Evolutionary conservation across 1,140 invertebrate species (phyloP).

Genomic region (Oreohelix idahoensis): DNA sequence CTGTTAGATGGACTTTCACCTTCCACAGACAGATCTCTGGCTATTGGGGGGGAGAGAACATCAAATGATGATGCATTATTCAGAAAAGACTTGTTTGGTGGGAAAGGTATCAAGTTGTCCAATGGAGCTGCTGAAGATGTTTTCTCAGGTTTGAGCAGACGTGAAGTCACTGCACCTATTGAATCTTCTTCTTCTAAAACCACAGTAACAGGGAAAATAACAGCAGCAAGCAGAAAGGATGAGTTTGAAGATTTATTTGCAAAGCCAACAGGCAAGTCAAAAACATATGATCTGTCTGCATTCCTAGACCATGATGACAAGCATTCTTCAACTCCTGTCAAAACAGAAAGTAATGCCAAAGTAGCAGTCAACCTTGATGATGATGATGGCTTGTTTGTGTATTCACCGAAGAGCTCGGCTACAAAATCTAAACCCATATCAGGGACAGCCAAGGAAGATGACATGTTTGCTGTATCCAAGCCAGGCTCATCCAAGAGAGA

Average conservation of each 20-base stretch:
- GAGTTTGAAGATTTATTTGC: background rate
- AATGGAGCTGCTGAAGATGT: background rate
- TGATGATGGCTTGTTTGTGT: background rate
- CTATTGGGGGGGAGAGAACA: background rate
- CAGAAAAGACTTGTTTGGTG: constrained; percentile 34
- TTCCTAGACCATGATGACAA: constrained; percentile 2
- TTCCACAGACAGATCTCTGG: background rate
- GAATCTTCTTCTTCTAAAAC: background rate
- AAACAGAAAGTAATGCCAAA: background rate
- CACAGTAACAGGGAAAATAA: background rate
- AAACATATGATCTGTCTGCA: background rate
- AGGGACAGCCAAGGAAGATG: background rate
- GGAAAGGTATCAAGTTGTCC: background rate
- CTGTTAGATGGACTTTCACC: constrained; percentile 14
- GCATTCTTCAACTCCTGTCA: constrained; percentile 1
- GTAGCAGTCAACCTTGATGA: background rate
- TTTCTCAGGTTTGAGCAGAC: background rate
- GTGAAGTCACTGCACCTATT: background rate
- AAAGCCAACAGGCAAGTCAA: background rate
- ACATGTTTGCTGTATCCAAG: background rate
- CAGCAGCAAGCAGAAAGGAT: background rate
- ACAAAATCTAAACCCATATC: background rate
- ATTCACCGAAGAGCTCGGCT: background rate
- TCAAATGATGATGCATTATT: constrained; percentile 19
- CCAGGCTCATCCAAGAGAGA: background rate